Evolutionary conservation across 2,113 vertebrate species (phyloP).

Genomic region (Saccopteryx bilineata): DNA sequence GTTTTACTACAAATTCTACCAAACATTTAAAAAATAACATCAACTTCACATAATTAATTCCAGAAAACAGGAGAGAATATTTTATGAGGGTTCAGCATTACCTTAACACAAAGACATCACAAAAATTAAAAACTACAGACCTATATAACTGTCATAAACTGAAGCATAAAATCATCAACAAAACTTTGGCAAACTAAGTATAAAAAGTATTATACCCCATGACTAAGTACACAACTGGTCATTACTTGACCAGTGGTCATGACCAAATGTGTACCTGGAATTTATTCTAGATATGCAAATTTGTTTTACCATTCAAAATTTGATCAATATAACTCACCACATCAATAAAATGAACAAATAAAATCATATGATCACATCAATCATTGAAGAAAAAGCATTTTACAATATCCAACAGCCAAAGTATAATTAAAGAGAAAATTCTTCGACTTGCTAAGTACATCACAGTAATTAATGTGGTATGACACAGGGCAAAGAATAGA

Average conservation of each 20-base stretch:
- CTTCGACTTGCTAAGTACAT: not conserved
- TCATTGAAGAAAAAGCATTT: not conserved
- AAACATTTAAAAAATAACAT: conserved; percentile 49
- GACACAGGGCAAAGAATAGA: not conserved
- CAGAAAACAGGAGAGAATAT: conserved; percentile 10
- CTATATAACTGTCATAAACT: not conserved
- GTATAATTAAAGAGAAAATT: conserved; percentile 3
- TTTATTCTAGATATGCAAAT: conserved; percentile 10
- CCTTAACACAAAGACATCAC: not conserved
- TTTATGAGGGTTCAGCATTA: conserved; percentile 18
- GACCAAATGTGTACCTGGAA: not conserved
- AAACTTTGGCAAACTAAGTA: conserved; percentile 17
- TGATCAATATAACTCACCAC: not conserved
- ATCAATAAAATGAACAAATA: not conserved
- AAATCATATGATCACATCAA: not conserved
- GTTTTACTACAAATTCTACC: conserved; percentile 40
- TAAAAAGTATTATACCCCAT: not conserved
- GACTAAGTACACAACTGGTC: not conserved
- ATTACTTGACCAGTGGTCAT: not conserved
- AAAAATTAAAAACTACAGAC: conserved; percentile 2
- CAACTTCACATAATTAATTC: conserved; percentile 38
- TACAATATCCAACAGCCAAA: not conserved
- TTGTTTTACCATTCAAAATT: not conserved
- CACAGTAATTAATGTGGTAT: not conserved
- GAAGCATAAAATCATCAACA: not conserved